phyloP scores from a whole-genome alignment of 2,113 vertebrate species.

The Chlorodrepanis virens region DNA sequence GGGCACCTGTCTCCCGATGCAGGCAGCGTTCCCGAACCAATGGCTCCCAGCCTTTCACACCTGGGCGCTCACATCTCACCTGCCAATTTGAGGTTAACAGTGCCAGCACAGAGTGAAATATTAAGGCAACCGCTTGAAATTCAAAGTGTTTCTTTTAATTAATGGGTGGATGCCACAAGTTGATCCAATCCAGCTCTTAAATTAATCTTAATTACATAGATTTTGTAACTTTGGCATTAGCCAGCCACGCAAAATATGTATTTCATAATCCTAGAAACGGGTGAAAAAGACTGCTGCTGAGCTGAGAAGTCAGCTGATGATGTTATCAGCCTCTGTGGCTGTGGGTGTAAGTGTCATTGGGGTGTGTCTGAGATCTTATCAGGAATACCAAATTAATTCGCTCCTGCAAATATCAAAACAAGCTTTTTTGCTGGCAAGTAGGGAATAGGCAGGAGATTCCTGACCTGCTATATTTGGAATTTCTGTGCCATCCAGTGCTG shows the following conservation, averaged over 20 bases:
- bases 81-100: constrained; percentile 62
- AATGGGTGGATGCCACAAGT: constrained; percentile 78
- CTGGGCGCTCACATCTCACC: constrained; percentile 39
- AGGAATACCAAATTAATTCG: constrained; percentile 69
- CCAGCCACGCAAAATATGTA: constrained; percentile 69
- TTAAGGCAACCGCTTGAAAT: constrained; percentile 69
- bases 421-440: constrained; percentile 40
- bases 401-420: constrained; percentile 69
- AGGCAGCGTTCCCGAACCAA: neutral
- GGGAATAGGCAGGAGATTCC: constrained; percentile 33
- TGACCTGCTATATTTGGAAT: constrained; percentile 31
- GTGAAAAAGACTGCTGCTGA: constrained; percentile 63
- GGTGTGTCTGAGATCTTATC: constrained; percentile 71
- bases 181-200: constrained; percentile 78
- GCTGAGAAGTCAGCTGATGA: constrained; percentile 69
- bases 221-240: constrained; percentile 79
- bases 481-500: neutral
- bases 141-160: constrained; percentile 78
- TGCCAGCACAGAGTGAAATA: constrained; percentile 69
- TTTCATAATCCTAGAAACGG: constrained; percentile 74
- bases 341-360: constrained; percentile 71
- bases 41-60: constrained; percentile 38
- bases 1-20: constrained; percentile 36
- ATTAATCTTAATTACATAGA: constrained; percentile 82
- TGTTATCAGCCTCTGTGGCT: constrained; percentile 66